Evolutionary conservation across 1,140 invertebrate genomes (phyloP).

Genomic region (Drosophila sproati): DNA sequence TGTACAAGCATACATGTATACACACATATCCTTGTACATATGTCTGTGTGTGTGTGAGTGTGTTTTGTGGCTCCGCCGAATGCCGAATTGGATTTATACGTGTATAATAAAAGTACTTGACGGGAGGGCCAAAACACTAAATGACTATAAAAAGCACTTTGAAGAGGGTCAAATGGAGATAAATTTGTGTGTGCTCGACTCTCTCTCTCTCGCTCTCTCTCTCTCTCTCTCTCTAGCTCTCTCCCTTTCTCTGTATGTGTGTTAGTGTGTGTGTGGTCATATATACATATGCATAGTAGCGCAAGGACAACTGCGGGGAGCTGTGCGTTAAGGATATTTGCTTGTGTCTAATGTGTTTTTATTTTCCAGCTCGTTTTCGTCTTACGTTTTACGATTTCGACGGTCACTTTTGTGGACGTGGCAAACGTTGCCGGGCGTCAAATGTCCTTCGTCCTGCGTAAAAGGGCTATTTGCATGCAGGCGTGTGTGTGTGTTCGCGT

Average conservation of each 20-base stretch:
- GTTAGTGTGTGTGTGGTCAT: slow-evolving; percentile 33
- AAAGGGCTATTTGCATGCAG: slow-evolving; percentile 64
- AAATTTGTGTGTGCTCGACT: slow-evolving; percentile 70
- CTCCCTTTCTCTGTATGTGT: slow-evolving; percentile 12
- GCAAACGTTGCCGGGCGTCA: slow-evolving; percentile 46
- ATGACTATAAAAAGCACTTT: slow-evolving; percentile 84
- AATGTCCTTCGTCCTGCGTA: slow-evolving; percentile 52
- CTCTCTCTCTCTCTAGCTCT: no score
- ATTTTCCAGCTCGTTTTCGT: slow-evolving; percentile 80
- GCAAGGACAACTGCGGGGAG: slow-evolving; percentile 55
- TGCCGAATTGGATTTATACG: slow-evolving; percentile 83
- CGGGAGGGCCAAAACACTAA: slow-evolving; percentile 83
- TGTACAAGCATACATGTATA: slow-evolving; percentile 26
- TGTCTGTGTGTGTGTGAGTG: slow-evolving; percentile 19
- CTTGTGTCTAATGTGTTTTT: slow-evolving; percentile 83
- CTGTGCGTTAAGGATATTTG: slow-evolving; percentile 74
- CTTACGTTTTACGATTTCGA: slow-evolving; percentile 80
- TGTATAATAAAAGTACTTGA: slow-evolving; percentile 84
- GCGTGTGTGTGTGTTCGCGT: slow-evolving; percentile 25
- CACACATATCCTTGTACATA: not conserved
- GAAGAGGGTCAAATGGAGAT: slow-evolving; percentile 85
- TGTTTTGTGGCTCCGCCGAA: slow-evolving; percentile 55
- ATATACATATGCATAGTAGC: not conserved
- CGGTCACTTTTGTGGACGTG: slow-evolving; percentile 75
- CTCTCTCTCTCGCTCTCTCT: not conserved